Percentiles rank a stretch among this genome's conserved stretches.
Evolutionary conservation across 2,888 invertebrate genomes (phyloP).

Genomic region (Parnassius apollo): DNA sequence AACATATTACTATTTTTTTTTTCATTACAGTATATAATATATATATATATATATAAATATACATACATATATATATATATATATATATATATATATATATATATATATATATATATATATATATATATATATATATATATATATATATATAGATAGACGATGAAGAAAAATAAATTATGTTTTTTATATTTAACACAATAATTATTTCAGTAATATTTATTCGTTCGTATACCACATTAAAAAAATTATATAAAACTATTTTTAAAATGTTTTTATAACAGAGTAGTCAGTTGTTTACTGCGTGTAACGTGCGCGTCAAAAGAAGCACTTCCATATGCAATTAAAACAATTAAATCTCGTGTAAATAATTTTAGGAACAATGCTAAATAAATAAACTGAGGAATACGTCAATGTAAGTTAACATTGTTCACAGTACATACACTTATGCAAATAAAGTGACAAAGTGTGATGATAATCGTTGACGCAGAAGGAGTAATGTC

Average conservation of each 20-base stretch:
- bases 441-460: no score
- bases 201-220: background rate
- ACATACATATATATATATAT: no score
- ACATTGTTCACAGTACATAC: background rate
- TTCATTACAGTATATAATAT: no score
- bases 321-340: conserved; percentile 3
- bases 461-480: no score
- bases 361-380: conserved; percentile 7
- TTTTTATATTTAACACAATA: background rate
- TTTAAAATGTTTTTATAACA: background rate
- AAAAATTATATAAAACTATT: background rate
- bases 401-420: background rate
- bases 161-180: no score
- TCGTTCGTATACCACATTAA: background rate
- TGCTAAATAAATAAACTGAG: background rate
- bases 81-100: no score
- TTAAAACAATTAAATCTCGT: background rate
- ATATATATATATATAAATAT: no score
- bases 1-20: no score
- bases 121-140: no score
- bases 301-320: background rate
- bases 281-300: background rate
- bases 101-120: no score
- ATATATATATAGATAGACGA: no score
- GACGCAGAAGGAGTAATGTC: no score